Conservation (phyloP, 2,888 invertebrate genomes). For the Andrena bucephala region DNA sequence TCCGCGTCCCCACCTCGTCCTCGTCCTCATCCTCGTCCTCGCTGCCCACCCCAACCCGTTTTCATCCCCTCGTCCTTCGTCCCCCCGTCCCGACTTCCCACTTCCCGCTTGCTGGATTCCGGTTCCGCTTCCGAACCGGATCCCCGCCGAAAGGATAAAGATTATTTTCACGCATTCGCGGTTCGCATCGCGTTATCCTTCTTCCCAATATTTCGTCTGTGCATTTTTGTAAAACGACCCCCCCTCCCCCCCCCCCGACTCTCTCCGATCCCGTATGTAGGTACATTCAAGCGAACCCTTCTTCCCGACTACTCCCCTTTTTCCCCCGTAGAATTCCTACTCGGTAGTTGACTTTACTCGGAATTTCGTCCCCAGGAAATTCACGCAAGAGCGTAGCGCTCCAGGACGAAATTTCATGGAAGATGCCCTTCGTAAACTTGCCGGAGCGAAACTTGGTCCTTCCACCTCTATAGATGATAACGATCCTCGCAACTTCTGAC, state of each 20-base stretch:
- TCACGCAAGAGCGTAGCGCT: constrained; percentile 32
- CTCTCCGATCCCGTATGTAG: background rate
- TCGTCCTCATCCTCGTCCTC: constrained; percentile 11
- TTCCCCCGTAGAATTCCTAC: background rate
- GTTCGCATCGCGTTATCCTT: constrained; percentile 17
- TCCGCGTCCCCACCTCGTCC: constrained; percentile 33
- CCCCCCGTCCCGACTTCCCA: constrained; percentile 14
- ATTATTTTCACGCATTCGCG: constrained; percentile 70
- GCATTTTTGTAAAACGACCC: background rate
- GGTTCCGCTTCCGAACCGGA: constrained; percentile 72
- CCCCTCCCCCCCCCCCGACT: background rate
- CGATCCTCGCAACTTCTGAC: constrained; percentile 34
- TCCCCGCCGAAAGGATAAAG: constrained; percentile 69
- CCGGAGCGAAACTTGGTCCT: constrained; percentile 43
- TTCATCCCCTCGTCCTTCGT: constrained; percentile 46
- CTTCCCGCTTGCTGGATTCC: constrained; percentile 60
- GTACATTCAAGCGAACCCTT: background rate
- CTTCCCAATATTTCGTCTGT: constrained; percentile 14
- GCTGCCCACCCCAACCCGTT: constrained; percentile 48
- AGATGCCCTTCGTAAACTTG: constrained; percentile 54
- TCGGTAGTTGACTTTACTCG: constrained; percentile 27
- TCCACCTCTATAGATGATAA: constrained; percentile 30
- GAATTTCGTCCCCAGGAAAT: constrained; percentile 39
- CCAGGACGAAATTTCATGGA: constrained; percentile 55
- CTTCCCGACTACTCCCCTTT: background rate